Evolutionary conservation across 2,113 vertebrate genomes (phyloP), one percentile per base, ranked within the genome.

Genomic region (Cavia porcellus): DNA sequence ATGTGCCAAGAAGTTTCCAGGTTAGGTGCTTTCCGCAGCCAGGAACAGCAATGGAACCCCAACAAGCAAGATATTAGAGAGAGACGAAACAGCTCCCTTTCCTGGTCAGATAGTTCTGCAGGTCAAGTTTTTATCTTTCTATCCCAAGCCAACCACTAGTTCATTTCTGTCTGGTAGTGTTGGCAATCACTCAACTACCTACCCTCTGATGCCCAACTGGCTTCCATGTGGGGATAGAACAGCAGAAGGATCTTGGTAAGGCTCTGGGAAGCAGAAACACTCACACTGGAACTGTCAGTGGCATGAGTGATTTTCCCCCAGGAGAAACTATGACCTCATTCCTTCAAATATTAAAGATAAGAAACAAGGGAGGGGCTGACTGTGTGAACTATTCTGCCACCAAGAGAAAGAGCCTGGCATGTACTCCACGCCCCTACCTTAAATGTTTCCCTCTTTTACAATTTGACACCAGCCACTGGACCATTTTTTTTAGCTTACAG

Each of bases 241-340:
- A 47, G 47, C 72, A 10, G 20, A 47, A 90, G 50, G n/a, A 47
- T 3, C 15, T 59, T 57, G 35, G n/a, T 35, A 52, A 57, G 35
- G 8, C 15, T 17, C 7, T 10, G 22, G 28, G 52, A 55, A 82
- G 17, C 24, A 75, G 30, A 87, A 45, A 84, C 57, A 77, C 38
- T 38, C 72, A 75, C 38, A 8, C 14, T 38, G 9, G 13, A 11
- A 55, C 89, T 28, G 6, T 81, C 91, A 38, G 47, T 30, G 4
- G 50, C 11, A 42, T 17, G 24, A 55, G 38, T 22, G 32, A n/a
- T 22, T 77, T 77, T 42, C 97, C 85, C 57, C n/a, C 66, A 66
- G 47, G 42, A 10, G n/a, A 57, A 45, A 84, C 86, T 30, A 5
- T 95, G 68, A 92, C 87, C 55, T 95, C 87, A 80, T 68, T 93